These are phyloP conservation scores for Sternotherus odoratus DNA, from an alignment of 2,797 vertebrate genomes.

Conservation along the genomic window DNA sequence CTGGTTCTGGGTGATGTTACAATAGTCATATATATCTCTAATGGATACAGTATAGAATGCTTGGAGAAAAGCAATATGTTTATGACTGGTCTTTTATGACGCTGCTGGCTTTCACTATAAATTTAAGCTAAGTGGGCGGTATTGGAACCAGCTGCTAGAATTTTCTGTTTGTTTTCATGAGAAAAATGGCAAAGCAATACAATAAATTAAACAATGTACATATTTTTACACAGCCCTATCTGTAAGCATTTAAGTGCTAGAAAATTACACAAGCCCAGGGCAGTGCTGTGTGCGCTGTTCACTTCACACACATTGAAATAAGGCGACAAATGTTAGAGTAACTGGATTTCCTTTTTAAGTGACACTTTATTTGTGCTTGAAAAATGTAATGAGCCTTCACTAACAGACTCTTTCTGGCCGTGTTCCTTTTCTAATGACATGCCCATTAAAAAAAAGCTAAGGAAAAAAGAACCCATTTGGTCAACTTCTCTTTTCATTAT, in stretches of 20 bases:
- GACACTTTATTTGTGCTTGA: conserved; percentile 68
- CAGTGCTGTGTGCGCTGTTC: conserved; percentile 6
- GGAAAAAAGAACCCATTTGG: not conserved
- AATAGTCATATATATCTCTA: conserved; percentile 48
- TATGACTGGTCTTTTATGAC: conserved; percentile 70
- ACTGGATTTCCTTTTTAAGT: conserved; percentile 69
- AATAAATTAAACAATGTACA: conserved; percentile 67
- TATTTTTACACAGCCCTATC: conserved; percentile 47
- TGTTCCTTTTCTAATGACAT: conserved; percentile 34
- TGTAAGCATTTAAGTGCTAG: conserved; percentile 29
- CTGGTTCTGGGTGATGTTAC: conserved; percentile 32
- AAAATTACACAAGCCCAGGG: conserved; percentile 64
- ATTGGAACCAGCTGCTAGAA: conserved; percentile 60
- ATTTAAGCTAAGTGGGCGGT: conserved; percentile 71
- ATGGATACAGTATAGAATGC: conserved; percentile 54
- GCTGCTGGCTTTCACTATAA: conserved; percentile 67
- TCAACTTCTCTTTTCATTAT: conserved; percentile 49
- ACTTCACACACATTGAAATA: conserved; percentile 57
- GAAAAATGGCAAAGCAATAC: conserved; percentile 67
- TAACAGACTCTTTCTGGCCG: conserved; percentile 26
- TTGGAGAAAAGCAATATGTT: conserved; percentile 62
- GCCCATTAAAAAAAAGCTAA: conserved; percentile 30
- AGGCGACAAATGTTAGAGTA: conserved; percentile 66
- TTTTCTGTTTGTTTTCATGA: conserved; percentile 70
- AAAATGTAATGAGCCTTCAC: conserved; percentile 39